Percentiles rank a stretch among this genome's conserved stretches.
Evolutionary conservation across 2,113 vertebrate species (phyloP).

Genomic region (Plestiodon gilberti): DNA sequence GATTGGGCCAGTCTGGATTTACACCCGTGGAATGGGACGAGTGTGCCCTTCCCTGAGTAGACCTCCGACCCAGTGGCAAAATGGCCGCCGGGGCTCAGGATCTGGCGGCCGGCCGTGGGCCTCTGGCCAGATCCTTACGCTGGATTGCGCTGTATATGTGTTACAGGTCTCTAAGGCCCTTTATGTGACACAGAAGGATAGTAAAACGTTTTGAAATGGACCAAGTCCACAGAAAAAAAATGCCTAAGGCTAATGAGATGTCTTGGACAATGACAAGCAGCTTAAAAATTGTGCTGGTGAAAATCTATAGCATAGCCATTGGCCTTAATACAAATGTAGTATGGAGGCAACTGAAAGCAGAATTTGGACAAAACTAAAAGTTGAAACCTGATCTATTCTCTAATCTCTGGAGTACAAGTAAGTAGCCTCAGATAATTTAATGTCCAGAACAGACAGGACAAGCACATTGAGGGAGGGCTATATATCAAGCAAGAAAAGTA

Average conservation of each 20-base stretch:
- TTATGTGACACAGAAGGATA: conserved; percentile 59
- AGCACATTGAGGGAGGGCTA: neutral
- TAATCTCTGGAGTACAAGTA: conserved; percentile 14
- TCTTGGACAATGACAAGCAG: conserved; percentile 58
- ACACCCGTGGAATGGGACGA: no score
- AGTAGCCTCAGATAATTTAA: conserved; percentile 39
- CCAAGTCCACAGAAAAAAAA: conserved; percentile 63
- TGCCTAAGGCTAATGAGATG: conserved; percentile 63
- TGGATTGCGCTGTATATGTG: no score
- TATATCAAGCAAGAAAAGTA: conserved; percentile 15
- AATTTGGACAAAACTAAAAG: conserved; percentile 13
- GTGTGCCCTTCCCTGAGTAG: no score
- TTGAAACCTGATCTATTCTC: conserved; percentile 57
- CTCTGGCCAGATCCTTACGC: no score
- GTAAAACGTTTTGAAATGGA: conserved; percentile 47
- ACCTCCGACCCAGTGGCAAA: no score
- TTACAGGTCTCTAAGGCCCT: conserved; percentile 41
- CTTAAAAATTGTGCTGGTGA: conserved; percentile 17
- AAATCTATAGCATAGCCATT: conserved; percentile 35
- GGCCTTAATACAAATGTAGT: conserved; percentile 18
- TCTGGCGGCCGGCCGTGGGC: no score
- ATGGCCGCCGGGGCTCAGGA: no score
- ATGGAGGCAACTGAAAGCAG: conserved; percentile 19
- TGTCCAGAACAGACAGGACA: conserved; percentile 47
- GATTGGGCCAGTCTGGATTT: no score